These are phyloP conservation scores for Echinops telfairi DNA, from an alignment of 2,113 vertebrate genomes.

Conservation along the genomic window DNA sequence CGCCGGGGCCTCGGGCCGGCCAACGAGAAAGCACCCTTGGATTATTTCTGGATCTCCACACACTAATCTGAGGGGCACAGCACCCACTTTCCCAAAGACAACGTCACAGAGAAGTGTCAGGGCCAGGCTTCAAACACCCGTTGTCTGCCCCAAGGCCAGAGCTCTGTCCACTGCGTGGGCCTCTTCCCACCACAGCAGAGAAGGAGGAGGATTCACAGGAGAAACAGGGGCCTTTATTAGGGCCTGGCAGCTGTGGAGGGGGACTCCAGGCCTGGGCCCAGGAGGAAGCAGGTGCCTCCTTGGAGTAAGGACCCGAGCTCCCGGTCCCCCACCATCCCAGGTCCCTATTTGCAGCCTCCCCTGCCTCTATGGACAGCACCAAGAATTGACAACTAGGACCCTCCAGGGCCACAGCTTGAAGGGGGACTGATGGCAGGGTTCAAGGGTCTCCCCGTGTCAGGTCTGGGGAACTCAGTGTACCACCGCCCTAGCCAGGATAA, in stretches of 20 bases:
- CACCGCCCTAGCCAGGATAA: background rate
- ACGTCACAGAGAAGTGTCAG: background rate
- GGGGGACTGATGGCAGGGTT: background rate
- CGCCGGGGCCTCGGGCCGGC: background rate
- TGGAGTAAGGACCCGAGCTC: background rate
- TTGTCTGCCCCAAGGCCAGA: background rate
- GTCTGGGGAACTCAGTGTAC: background rate
- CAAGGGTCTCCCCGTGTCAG: background rate
- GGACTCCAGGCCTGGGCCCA: conserved; percentile 53
- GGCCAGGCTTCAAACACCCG: too few species aligned
- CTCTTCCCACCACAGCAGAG: conserved; percentile 21
- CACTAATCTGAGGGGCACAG: background rate
- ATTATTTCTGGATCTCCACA: background rate
- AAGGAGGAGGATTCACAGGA: conserved; percentile 22
- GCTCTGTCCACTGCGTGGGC: background rate
- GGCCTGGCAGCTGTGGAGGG: conserved; percentile 46
- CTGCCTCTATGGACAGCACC: conserved; percentile 72
- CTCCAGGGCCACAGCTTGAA: conserved; percentile 39
- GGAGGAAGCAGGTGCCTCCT: background rate
- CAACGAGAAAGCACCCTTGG: background rate
- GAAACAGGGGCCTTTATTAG: conserved; percentile 78
- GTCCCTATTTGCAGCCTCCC: conserved; percentile 6
- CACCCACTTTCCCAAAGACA: conserved; percentile 20
- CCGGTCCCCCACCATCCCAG: background rate
- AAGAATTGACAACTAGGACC: conserved; percentile 38